phyloP scores from a whole-genome alignment of 2,797 vertebrate species.

The Lacerta agilis region DNA sequence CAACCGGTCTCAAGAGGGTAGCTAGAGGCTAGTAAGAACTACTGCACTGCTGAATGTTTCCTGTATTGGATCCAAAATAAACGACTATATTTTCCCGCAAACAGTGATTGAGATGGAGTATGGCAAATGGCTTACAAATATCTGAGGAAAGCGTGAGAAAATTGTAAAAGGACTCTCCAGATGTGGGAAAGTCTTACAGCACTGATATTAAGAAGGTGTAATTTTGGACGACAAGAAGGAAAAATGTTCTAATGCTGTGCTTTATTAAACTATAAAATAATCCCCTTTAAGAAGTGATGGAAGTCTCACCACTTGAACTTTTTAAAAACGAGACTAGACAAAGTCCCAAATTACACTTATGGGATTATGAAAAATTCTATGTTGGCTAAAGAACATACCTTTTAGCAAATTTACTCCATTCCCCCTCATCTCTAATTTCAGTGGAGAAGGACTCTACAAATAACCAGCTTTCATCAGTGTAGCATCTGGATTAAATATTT shows the following conservation, averaged over 20 bases:
- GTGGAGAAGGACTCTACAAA: slow-evolving; percentile 14
- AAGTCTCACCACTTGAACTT: slow-evolving; percentile 51
- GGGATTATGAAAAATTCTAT: slow-evolving; percentile 45
- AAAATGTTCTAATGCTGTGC: slow-evolving; percentile 11
- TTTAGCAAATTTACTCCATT: slow-evolving; percentile 32
- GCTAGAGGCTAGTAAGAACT: slow-evolving; percentile 12
- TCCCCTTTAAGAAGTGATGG: slow-evolving; percentile 40
- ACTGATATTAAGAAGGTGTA: slow-evolving; percentile 24
- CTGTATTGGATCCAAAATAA: slow-evolving; percentile 49
- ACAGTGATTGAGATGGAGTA: slow-evolving; percentile 54
- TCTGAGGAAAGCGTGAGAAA: slow-evolving; percentile 46
- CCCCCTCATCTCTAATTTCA: slow-evolving; percentile 46
- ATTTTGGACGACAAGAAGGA: slow-evolving; percentile 29
- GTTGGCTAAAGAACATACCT: slow-evolving; percentile 11
- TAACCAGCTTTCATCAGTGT: slow-evolving; percentile 21
- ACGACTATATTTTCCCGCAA: slow-evolving; percentile 54
- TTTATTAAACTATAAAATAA: slow-evolving; percentile 41
- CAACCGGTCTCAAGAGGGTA: not conserved
- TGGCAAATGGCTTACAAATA: slow-evolving; percentile 56
- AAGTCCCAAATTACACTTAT: slow-evolving; percentile 38
- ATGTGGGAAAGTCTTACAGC: slow-evolving; percentile 42
- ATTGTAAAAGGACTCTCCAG: slow-evolving; percentile 41
- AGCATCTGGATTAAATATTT: slow-evolving; percentile 53
- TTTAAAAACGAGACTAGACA: slow-evolving; percentile 42
- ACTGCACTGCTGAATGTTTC: slow-evolving; percentile 48